phyloP scores from a whole-genome alignment of 2,888 invertebrate genomes.

The Megastigmus dorsalis region DNA sequence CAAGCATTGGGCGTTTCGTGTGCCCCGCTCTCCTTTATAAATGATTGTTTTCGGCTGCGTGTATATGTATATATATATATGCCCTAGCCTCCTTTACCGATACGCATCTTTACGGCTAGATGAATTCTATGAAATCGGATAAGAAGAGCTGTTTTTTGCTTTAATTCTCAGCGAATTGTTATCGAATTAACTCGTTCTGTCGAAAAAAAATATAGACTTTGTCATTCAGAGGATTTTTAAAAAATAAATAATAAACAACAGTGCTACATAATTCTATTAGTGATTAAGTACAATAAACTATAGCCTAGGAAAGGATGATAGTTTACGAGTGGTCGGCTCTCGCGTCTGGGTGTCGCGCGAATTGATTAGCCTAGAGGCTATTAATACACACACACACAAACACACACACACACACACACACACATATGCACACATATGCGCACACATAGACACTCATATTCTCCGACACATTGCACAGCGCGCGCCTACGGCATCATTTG shows the following conservation, averaged over 20 bases:
- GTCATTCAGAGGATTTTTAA: no score
- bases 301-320: background rate
- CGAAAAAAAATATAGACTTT: no score
- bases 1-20: no score
- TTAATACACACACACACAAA: background rate
- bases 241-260: no score
- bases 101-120: background rate
- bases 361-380: slow-evolving; percentile 34
- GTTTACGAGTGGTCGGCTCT: slow-evolving; percentile 19
- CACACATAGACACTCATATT: background rate
- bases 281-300: background rate
- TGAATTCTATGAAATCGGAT: background rate
- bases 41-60: background rate
- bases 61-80: no score
- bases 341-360: slow-evolving; percentile 32
- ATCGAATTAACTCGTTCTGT: no score
- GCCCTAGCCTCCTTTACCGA: background rate
- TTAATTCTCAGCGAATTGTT: no score
- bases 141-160: background rate
- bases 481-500: slow-evolving; percentile 51
- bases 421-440: background rate
- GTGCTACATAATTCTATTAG: no score
- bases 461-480: background rate
- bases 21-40: background rate
- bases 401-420: background rate